phyloP scores from a whole-genome alignment of 2,888 invertebrate genomes.

The Cataglyphis altisquamis region DNA sequence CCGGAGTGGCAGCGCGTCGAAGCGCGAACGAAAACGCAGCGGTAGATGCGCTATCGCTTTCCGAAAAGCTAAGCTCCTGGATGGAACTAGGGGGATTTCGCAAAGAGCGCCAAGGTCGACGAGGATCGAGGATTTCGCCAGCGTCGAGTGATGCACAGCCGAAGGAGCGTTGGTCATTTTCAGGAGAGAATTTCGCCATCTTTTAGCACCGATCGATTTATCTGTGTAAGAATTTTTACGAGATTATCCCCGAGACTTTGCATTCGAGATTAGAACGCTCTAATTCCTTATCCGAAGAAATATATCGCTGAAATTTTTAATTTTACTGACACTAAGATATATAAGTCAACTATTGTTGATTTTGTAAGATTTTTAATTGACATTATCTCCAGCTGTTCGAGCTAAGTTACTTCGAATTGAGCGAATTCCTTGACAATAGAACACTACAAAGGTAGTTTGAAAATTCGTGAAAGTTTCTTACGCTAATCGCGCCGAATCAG shows the following conservation, averaged over 20 bases:
- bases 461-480: slow-evolving; percentile 13
- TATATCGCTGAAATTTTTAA: background rate
- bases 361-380: background rate
- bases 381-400: background rate
- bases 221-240: background rate
- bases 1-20: slow-evolving; percentile 25
- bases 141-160: slow-evolving; percentile 1
- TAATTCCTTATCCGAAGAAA: background rate
- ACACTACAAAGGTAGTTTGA: background rate
- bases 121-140: slow-evolving; percentile 35
- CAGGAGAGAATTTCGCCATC: background rate
- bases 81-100: slow-evolving; percentile 39
- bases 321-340: background rate
- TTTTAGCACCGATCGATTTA: background rate
- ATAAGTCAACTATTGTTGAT: background rate
- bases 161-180: slow-evolving; percentile 20
- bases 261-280: background rate
- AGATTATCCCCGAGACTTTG: background rate
- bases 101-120: slow-evolving; percentile 39
- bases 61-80: slow-evolving; percentile 39
- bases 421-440: slow-evolving; percentile 7
- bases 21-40: slow-evolving; percentile 21
- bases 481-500: slow-evolving; percentile 39
- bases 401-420: background rate
- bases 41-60: slow-evolving; percentile 21